Evolutionary conservation across 2,888 invertebrate species (phyloP).

Genomic region (Platycnemis pennipes): DNA sequence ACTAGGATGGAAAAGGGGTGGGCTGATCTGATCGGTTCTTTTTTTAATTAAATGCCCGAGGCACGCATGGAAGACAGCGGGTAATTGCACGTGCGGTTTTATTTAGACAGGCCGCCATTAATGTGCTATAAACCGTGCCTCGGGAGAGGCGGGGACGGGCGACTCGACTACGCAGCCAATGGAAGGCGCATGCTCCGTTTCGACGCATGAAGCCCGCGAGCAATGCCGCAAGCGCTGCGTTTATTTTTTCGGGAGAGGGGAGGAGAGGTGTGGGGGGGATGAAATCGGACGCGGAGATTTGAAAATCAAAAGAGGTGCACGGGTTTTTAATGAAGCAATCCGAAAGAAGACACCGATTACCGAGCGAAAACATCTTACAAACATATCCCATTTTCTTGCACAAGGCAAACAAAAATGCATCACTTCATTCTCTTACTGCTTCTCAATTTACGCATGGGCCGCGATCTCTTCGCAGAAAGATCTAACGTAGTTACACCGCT

Average conservation of each 20-base stretch:
- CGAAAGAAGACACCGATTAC: neutral
- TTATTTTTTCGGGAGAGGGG: neutral
- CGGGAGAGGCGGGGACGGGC: neutral
- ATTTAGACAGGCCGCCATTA: constrained; percentile 6
- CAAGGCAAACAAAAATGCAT: too few relatives aligned
- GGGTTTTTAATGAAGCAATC: neutral
- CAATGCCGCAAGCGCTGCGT: neutral
- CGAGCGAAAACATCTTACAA: neutral
- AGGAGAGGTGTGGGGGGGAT: neutral
- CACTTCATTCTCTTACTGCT: too few relatives aligned
- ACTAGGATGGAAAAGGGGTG: neutral
- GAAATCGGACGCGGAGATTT: neutral
- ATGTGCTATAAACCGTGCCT: neutral
- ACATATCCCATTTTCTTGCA: too few relatives aligned
- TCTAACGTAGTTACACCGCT: too few relatives aligned
- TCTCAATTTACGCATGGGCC: too few relatives aligned
- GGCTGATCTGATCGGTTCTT: neutral
- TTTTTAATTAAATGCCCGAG: constrained; percentile 13
- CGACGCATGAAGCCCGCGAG: neutral
- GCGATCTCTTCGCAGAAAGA: too few relatives aligned
- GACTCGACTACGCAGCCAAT: neutral
- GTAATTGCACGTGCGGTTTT: neutral
- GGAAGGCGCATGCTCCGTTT: neutral
- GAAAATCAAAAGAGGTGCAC: neutral
- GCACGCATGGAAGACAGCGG: neutral